Conservation (phyloP, 2,888 invertebrate genomes). For the Chamaedrilus cognettii region DNA sequence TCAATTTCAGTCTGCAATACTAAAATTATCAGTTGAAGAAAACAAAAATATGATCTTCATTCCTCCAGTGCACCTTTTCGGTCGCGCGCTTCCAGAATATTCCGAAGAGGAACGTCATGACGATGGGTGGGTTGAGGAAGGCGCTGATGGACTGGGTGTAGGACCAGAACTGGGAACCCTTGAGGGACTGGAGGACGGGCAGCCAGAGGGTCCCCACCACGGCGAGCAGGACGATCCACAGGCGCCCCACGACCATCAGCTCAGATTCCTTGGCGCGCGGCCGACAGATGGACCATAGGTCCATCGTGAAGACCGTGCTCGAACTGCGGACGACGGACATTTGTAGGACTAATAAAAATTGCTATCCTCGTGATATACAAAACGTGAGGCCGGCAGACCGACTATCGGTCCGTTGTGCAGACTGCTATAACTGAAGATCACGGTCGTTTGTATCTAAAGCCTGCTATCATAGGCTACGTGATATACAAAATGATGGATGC, state of each 20-base stretch:
- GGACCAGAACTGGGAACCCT: slow-evolving; percentile 57
- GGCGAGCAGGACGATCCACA: slow-evolving; percentile 48
- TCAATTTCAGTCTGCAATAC: no score
- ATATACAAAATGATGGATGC: no score
- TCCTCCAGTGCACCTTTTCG: slow-evolving; percentile 44
- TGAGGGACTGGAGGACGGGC: slow-evolving; percentile 56
- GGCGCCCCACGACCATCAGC: slow-evolving; percentile 41
- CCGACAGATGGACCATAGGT: slow-evolving; percentile 52
- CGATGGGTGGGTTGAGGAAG: slow-evolving; percentile 59
- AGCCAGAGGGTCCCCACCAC: slow-evolving; percentile 55
- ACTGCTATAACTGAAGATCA: no score
- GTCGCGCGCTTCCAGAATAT: slow-evolving; percentile 56
- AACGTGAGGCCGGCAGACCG: no score
- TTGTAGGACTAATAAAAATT: no score
- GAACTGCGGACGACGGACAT: no score
- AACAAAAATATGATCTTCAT: no score
- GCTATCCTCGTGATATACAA: no score
- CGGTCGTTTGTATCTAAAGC: no score
- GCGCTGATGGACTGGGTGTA: slow-evolving; percentile 56
- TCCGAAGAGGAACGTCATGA: slow-evolving; percentile 53
- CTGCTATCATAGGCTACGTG: no score
- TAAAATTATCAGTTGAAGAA: no score
- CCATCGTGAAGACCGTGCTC: slow-evolving; percentile 60
- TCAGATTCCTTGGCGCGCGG: slow-evolving; percentile 31
- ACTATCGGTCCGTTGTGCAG: no score